Evolutionary conservation across 2,888 invertebrate genomes (phyloP).

Genomic region (Troides helena): DNA sequence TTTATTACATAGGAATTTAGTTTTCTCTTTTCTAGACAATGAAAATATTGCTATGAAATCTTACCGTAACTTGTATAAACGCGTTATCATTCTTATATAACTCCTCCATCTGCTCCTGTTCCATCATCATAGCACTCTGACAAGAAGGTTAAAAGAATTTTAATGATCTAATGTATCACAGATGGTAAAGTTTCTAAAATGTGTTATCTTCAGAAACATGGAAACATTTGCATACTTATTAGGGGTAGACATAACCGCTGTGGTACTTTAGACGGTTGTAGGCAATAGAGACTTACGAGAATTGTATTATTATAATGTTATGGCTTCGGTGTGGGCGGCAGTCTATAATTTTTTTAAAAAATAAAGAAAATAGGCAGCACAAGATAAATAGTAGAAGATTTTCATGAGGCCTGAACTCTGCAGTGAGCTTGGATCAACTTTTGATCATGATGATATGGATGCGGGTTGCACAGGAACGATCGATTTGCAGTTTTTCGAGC

Average conservation of each 20-base stretch:
- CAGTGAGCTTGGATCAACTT: no score
- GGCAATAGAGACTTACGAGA: no score
- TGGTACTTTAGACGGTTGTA: no score
- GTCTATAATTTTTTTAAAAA: no score
- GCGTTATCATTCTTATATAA: conserved; percentile 47
- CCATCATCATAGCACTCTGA: conserved; percentile 62
- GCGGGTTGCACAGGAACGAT: neutral
- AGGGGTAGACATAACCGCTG: no score
- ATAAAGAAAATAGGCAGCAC: no score
- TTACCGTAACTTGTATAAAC: conserved; percentile 53
- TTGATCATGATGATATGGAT: no score
- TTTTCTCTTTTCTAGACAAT: neutral
- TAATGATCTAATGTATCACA: neutral
- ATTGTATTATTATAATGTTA: no score
- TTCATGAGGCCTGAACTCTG: no score
- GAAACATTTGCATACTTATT: neutral
- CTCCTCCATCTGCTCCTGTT: conserved; percentile 64
- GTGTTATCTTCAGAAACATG: neutral
- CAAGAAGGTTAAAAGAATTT: conserved; percentile 25
- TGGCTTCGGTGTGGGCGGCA: no score
- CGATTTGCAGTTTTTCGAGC: neutral
- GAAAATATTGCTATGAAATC: neutral
- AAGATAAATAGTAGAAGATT: no score
- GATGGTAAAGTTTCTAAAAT: neutral
- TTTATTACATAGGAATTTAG: neutral